Percentiles rank a stretch among this genome's conserved stretches.
Evolutionary conservation across 2,888 invertebrate species (phyloP).

Genomic region (Trichacis sp.): DNA sequence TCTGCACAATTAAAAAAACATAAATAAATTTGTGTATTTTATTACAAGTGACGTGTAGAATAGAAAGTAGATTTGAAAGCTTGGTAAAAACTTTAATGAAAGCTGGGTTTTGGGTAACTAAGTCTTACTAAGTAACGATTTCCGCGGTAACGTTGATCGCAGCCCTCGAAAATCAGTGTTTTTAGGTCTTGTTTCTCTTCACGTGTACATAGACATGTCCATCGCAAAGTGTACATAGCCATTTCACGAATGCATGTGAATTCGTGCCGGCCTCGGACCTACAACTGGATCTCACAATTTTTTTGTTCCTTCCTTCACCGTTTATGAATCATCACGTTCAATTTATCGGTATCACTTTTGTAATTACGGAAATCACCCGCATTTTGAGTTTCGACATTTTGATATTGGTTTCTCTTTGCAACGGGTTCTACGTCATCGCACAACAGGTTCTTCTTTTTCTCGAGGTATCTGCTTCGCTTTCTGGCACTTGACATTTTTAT

Average conservation of each 20-base stretch:
- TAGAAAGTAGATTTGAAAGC: neutral
- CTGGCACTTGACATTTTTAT: constrained; percentile 5
- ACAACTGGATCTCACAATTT: neutral
- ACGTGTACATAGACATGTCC: constrained; percentile 22
- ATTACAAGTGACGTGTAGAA: neutral
- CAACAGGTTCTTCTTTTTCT: neutral
- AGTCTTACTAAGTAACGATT: neutral
- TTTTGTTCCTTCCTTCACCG: no score
- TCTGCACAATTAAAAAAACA: no score
- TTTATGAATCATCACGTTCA: no score
- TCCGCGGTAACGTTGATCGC: no score
- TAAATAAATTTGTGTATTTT: no score
- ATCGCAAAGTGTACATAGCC: constrained; percentile 17
- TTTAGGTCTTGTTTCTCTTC: constrained; percentile 16
- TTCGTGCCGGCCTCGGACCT: neutral
- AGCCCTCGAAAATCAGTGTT: neutral
- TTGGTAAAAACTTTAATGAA: neutral
- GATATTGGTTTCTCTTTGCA: no score
- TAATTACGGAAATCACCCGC: no score
- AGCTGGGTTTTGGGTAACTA: neutral
- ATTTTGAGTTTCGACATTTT: no score
- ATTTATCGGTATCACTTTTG: no score
- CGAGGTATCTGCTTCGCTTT: constrained; percentile 2
- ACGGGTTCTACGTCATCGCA: neutral
- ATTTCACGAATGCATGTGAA: constrained; percentile 21